Percentiles rank a stretch among this genome's conserved stretches.
Evolutionary conservation across 2,888 invertebrate genomes (phyloP).

Genomic region (Arge pagana): DNA sequence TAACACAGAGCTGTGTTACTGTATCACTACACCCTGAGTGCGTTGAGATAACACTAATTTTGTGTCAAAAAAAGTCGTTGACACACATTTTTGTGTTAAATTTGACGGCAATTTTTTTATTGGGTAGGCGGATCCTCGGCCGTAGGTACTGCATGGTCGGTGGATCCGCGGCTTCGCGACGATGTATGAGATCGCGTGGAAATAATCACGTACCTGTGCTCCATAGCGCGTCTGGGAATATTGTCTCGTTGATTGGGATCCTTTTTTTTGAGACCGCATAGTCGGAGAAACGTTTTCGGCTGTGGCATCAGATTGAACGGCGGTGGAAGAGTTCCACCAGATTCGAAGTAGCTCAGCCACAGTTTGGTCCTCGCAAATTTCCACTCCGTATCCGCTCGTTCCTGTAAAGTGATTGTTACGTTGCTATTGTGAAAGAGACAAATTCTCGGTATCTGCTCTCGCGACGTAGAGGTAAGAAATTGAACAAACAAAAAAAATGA

Average conservation of each 20-base stretch:
- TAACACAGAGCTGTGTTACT: too few species aligned
- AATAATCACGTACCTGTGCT: constrained; percentile 47
- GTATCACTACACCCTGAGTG: too few species aligned
- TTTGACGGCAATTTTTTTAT: too few species aligned
- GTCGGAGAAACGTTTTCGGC: constrained; percentile 75
- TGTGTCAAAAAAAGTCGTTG: too few species aligned
- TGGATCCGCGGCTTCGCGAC: too few species aligned
- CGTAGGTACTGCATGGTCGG: too few species aligned
- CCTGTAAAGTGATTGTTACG: constrained; percentile 60
- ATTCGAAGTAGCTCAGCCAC: constrained; percentile 97
- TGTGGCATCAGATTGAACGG: constrained; percentile 94
- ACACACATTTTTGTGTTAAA: too few species aligned
- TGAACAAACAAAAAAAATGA: background rate
- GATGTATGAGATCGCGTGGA: too few species aligned
- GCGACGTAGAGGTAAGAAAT: background rate
- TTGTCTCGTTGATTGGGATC: constrained; percentile 29
- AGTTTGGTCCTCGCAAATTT: constrained; percentile 92
- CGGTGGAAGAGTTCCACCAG: constrained; percentile 86
- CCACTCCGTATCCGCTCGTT: constrained; percentile 95
- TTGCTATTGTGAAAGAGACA: constrained; percentile 1
- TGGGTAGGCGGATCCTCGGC: too few species aligned
- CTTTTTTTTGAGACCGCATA: constrained; percentile 66
- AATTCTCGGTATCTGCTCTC: too few species aligned
- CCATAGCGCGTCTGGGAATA: constrained; percentile 35
- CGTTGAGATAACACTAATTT: too few species aligned